Percentiles rank a stretch among this genome's conserved stretches.
Conservation (phyloP, 2,113 vertebrate genomes). For the Syngnathus floridae region DNA sequence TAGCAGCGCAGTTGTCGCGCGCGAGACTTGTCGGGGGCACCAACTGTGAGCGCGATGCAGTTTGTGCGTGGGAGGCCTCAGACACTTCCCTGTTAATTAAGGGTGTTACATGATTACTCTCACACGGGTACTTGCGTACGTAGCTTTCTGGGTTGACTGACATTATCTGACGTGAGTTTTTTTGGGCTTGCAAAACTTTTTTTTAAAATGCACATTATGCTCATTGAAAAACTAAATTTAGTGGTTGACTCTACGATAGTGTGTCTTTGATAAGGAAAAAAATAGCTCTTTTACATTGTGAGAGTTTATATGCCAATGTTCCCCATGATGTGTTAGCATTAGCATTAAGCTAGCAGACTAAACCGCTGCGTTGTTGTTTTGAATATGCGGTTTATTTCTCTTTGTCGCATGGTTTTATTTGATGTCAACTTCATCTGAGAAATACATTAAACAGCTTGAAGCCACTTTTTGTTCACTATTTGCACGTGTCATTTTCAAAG, state of each 20-base stretch:
- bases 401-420: background rate
- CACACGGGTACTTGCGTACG: constrained; percentile 24
- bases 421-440: background rate
- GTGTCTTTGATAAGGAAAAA: too few relatives aligned
- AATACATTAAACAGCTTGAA: background rate
- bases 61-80: constrained; percentile 66
- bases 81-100: constrained; percentile 63
- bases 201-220: background rate
- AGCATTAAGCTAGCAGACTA: too few relatives aligned
- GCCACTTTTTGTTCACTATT: too few relatives aligned
- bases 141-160: constrained; percentile 31
- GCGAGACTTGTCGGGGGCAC: constrained; percentile 21
- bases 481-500: background rate
- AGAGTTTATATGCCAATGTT: too few relatives aligned
- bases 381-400: too few relatives aligned
- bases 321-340: too few relatives aligned
- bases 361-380: too few relatives aligned
- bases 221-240: background rate
- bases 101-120: constrained; percentile 54
- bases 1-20: background rate
- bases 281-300: too few relatives aligned
- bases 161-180: constrained; percentile 26
- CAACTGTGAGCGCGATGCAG: constrained; percentile 62
- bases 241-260: too few relatives aligned
- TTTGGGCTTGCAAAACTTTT: background rate